A percentile compares a stretch with the other conserved stretches of the same genome.
These are phyloP conservation scores for Ctenochaetus hawaiiensis DNA, from an alignment of 2,797 vertebrate species.

Conservation along the genomic window DNA sequence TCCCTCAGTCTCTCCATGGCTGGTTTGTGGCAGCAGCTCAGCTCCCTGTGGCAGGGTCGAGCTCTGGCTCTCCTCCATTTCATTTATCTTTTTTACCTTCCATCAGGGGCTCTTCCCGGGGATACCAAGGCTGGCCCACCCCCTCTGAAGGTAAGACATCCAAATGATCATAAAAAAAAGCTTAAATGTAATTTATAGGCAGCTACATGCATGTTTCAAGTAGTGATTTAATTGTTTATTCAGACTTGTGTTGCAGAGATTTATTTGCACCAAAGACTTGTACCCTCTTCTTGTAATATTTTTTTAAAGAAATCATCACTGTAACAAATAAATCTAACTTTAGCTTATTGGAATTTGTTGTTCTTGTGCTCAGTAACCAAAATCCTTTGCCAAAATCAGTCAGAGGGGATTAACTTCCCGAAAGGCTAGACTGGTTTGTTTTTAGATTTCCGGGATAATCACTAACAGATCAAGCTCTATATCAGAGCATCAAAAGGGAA, in stretches of 20 bases:
- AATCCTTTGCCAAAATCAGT: conserved; percentile 1
- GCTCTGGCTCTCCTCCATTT: conserved; percentile 65
- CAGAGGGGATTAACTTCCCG: not conserved
- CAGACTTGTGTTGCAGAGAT: not conserved
- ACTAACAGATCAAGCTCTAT: conserved; percentile 34
- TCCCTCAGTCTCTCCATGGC: conserved; percentile 81
- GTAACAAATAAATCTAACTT: not conserved
- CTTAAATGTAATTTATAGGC: not conserved
- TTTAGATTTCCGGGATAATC: conserved; percentile 32
- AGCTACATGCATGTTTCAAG: not conserved
- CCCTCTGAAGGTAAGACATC: conserved; percentile 74
- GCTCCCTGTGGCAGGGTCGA: conserved; percentile 56
- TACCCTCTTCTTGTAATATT: not conserved
- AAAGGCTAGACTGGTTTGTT: conserved; percentile 40
- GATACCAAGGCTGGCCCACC: conserved; percentile 36
- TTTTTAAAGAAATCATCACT: conserved; percentile 14
- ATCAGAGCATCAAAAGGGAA: conserved; percentile 23
- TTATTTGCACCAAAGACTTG: conserved; percentile 5
- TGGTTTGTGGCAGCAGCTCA: conserved; percentile 70
- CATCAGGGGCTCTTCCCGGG: conserved; percentile 59
- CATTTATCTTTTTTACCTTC: conserved; percentile 60
- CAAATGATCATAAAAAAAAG: not conserved
- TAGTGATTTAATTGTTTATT: not conserved
- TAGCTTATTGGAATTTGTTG: conserved; percentile 2
- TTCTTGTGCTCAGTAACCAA: not conserved